Base-by-base conservation (phyloP, 2,797 vertebrate genomes). In the Spinibarbus caldwelli region DNA sequence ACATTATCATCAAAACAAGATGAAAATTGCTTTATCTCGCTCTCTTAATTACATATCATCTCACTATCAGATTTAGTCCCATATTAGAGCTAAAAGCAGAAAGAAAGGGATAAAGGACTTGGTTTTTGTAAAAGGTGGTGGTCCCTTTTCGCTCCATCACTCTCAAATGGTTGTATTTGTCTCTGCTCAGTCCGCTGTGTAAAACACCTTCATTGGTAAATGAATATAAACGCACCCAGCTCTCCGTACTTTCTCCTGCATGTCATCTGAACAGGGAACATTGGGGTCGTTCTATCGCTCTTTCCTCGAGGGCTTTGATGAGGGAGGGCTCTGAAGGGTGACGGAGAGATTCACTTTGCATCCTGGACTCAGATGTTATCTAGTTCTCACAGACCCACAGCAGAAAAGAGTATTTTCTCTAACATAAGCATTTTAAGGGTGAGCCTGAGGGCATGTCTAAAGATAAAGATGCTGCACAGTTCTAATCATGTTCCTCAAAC, bases 111-210 rank as follows among this genome's bases (percentile, higher is more conserved):
- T 67, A 80, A 79, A 78, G 83, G 72, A 80, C 19, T 78, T 10
- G 85, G 87, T 85, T 87, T 45, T 49, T 85, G 38, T 36, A 34
- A 45, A 41, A 70, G 79, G 78, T 86, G 82, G 85, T 84, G 47
- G 47, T 81, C 52, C 23, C n/a, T 67, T 75, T 80, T 82, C 71
- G 43, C 84, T 70, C 62, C 73, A 82, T 89, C 85, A 86, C 73
- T 78, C 64, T 81, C 34, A 81, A 87, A 87, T 89, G 47, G 71
- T 31, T 87, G 72, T 79, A 82, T 82, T 87, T 82, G 78, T 80
- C 67, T 84, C 79, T 85, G 59, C 41, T 84, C 67, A 67, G 84
- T 73, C 41, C 7, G 1, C 73, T 29, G 68, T 85, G 84, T 86
- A 82, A 82, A 84, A 83, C 41, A 73, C 4, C 64, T 78, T 34